Evolutionary conservation across 2,113 vertebrate species (phyloP), one percentile per base, ranked within the genome.

Genomic region (Trogon surrucura): DNA sequence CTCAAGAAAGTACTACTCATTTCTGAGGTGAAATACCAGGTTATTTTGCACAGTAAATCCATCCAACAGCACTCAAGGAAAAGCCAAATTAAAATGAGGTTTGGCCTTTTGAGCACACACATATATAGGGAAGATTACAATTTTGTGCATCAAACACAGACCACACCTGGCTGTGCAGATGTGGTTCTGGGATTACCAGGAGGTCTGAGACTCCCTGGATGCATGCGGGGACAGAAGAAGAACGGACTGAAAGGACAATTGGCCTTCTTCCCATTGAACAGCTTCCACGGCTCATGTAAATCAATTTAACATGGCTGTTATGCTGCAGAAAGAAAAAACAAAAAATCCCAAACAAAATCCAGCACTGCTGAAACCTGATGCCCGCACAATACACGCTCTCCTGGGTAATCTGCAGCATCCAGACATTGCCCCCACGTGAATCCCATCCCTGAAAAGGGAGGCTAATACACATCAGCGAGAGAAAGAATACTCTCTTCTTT

Each of bases 1-100:
- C 95, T 97, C 82, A 71, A 75, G 89, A 88, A 95, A 95, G 60
- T 65, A 90, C 85, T 91, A 95, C 91, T 97, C 96, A 95, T 94
- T 96, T 96, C 13, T 16, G 69, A 97, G 86, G 81, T 93, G 89
- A 92, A 95, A 45, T 57, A 75, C 20, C 62, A 83, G 81, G 72
- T 90, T 97, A 97, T 96, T 95, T 96, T 20, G 7, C 65, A 88
- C 91, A 94, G n/a, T 90, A 94, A 96, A 57, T 36, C 85, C 79
- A 69, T 75, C 88, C 91, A 93, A 65, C 7, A 41, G 88, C 44
- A 56, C 47, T 88, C 41, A 3, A 34, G 57, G 88, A 92, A 54
- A 90, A 89, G 60, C 22, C 30, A 65, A 96, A 89, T 10, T 82
- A 88, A 97, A 97, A 92, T 47, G 64, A 80, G 20, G 53, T 90